These are phyloP conservation scores for Sphyrna mokarran DNA, from an alignment of 2,113 vertebrate species.

Conservation along the genomic window DNA sequence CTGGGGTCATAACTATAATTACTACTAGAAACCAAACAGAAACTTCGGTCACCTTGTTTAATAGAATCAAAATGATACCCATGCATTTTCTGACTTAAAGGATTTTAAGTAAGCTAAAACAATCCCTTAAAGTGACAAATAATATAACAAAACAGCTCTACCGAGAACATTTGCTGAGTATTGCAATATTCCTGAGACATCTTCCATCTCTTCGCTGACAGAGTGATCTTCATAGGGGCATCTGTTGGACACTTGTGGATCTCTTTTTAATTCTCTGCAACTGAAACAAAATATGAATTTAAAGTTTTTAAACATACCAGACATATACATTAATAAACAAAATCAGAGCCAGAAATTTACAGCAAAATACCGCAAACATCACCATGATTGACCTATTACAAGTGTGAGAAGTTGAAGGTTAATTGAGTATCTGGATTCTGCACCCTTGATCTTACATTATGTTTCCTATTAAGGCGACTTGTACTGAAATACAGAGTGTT, in stretches of 20 bases:
- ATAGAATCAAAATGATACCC: neutral
- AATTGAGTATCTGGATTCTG: neutral
- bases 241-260: conserved; percentile 74
- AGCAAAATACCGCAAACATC: neutral
- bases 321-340: neutral
- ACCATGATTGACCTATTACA: neutral
- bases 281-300: conserved; percentile 52
- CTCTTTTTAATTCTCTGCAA: conserved; percentile 73
- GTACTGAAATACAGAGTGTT: neutral
- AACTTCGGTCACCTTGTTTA: neutral
- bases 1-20: neutral
- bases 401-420: neutral
- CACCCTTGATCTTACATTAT: neutral
- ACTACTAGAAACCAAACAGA: neutral
- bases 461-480: neutral
- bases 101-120: neutral
- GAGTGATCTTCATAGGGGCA: conserved; percentile 76
- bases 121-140: neutral
- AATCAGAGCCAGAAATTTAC: neutral
- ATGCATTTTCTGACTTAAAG: neutral
- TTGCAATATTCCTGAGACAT: conserved; percentile 90
- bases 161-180: conserved; percentile 84
- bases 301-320: conserved; percentile 4
- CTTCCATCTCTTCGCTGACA: conserved; percentile 72
- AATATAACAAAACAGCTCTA: conserved; percentile 49